Evolutionary conservation across 2,113 vertebrate species (phyloP), one percentile per base, ranked within the genome.

Genomic region (Callipepla squamata): DNA sequence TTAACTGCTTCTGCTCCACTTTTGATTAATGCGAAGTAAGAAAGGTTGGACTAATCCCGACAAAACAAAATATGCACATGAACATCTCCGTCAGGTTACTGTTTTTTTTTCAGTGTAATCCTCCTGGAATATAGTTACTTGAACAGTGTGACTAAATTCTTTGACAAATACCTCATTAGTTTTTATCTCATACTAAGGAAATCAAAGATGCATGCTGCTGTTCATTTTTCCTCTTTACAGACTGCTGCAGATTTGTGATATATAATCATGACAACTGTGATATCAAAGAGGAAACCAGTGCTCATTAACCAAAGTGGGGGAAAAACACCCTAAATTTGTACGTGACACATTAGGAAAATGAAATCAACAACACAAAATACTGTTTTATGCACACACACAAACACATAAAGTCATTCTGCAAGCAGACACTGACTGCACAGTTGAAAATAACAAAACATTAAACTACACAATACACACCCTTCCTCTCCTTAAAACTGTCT

Each of bases 381-480:
- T 50, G 21, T 17, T 63, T 77, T 73, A 78, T 74, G 92, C 67
- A 75, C 62, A 79, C 76, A 92, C 20, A 92, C 68, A 75, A 89
- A 92, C 57, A 79, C 63, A 79, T n/a, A 85, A 79, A 83, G 22
- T 47, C 66, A 93, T 92, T 96, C 80, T 84, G 62, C 1, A 5
- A 93, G 74, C 80, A 96, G 96, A 94, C 91, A 94, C n/a, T 50
- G 85, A 93, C 78, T 53, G 61, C n/a, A 97, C 36, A 87, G 18
- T 67, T 90, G 34, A 44, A 90, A 92, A 89, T n/a, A 93, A 88
- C 40, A 85, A 81, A 89, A 94, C 47, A 81, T 90, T 87, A 76
- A 93, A 70, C 82, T 94, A 95, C 94, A 93, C 77, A 96, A 95
- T 93, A 97, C 72, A 95, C 96, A 92, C 50, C 87, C 95, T 97